Base-by-base conservation (phyloP, 2,888 invertebrate species). In the Machimus atricapillus region DNA sequence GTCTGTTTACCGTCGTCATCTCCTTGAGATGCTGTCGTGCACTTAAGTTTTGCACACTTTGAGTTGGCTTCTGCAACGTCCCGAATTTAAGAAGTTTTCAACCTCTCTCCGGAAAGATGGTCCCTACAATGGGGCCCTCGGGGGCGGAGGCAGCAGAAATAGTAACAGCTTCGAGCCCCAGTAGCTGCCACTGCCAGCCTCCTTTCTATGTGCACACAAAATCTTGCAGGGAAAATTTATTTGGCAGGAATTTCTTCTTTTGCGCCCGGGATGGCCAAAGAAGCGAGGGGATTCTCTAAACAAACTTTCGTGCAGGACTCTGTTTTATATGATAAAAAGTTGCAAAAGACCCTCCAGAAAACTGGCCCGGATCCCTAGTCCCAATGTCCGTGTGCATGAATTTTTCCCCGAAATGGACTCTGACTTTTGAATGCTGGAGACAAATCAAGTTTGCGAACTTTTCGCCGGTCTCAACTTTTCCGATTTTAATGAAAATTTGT, bases 401-500 rank as follows among this genome's bases (percentile, higher is more conserved):
- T 66, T 66, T 27, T 66, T 66, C 66, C 66, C 14, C 19, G 66
- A 66, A 66, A 66, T 66, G 23, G 66, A 66, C 66, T 66, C 66
- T 66, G 66, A 66, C 66, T 66, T 66, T 66, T 66, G 66, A 66
- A 66, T 66, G 66, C 27, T 9, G 66, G 66, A 66, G 66, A 66
- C 66, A 66, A 66, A 66, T 66, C 66, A 66, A 66, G 66, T 66
- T 66, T 66, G 27, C 12, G 66, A 66, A 66, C 66, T 76, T 34
- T 76, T 76, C 19, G 31, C 52, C 52, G 46, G 52, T 16, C 79
- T 52, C 52, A 27, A 52, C 52, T 52, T 79, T 79, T 34, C 46
- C 52, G 79, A 79, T 79, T 79, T 46, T 52, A 76, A 76, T 76
- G 76, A 66, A 66, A 66, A 66, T 66, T 66, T 66, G 66, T 66